Evolutionary conservation across 1,140 invertebrate species (phyloP).

Genomic region (Listronotus oregonensis): DNA sequence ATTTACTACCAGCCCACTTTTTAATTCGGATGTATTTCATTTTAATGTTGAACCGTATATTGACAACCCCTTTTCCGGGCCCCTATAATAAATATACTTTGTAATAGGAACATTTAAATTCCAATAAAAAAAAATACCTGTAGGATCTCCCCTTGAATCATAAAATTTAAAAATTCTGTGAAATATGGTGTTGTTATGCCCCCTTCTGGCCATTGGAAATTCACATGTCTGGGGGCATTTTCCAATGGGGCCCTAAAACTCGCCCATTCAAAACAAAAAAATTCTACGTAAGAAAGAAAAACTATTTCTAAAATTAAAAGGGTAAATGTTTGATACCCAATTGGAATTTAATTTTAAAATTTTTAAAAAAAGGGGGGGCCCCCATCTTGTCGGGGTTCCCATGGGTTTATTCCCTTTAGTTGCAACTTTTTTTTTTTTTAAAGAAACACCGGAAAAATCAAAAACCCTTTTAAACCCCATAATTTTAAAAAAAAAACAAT

Average conservation of each 20-base stretch:
- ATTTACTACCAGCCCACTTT: constrained; percentile 80
- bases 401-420: constrained; percentile 52
- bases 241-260: constrained; percentile 97
- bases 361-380: constrained; percentile 80
- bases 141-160: constrained; percentile 98
- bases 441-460: too few relatives aligned
- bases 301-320: too few relatives aligned
- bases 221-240: constrained; percentile 95
- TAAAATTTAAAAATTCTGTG: constrained; percentile 94
- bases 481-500: too few relatives aligned
- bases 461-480: too few relatives aligned
- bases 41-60: constrained; percentile 96
- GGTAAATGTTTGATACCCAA: constrained; percentile 20
- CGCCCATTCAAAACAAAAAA: constrained; percentile 78
- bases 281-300: too few relatives aligned
- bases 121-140: constrained; percentile 59
- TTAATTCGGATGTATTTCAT: constrained; percentile 96
- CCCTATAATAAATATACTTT: constrained; percentile 10
- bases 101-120: too few relatives aligned
- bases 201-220: constrained; percentile 93
- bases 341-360: constrained; percentile 68
- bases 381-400: constrained; percentile 81
- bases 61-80: constrained; percentile 93
- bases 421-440: constrained; percentile 43
- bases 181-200: constrained; percentile 95